phyloP scores from a whole-genome alignment of 2,888 invertebrate species.

The Zele albiditarsus region DNA sequence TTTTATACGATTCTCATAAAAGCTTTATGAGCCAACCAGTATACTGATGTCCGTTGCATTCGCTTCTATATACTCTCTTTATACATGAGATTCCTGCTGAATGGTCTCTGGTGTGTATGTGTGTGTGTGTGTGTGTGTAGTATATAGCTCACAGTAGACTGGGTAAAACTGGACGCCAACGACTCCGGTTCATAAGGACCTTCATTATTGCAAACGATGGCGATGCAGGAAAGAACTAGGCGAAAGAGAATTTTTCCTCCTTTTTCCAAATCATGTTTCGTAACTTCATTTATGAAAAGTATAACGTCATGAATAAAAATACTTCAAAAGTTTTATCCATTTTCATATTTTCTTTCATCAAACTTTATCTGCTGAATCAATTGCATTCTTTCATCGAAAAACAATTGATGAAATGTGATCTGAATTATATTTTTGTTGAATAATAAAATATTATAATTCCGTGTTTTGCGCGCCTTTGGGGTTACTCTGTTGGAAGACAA shows the following conservation, averaged over 20 bases:
- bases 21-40: constrained; percentile 61
- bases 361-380: too few species aligned
- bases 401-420: too few species aligned
- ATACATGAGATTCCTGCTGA: constrained; percentile 36
- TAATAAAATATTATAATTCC: neutral
- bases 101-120: constrained; percentile 41
- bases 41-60: constrained; percentile 41
- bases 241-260: neutral
- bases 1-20: constrained; percentile 65
- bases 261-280: neutral
- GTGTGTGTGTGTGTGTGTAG: neutral
- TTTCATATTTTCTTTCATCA: neutral
- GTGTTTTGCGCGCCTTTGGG: neutral
- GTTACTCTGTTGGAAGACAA: constrained; percentile 40
- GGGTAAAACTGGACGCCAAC: neutral
- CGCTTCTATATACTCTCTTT: constrained; percentile 24
- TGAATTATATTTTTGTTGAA: too few species aligned
- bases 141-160: neutral
- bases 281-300: neutral
- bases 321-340: neutral
- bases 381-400: too few species aligned
- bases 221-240: neutral
- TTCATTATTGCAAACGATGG: constrained; percentile 34
- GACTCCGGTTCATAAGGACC: constrained; percentile 32
- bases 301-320: neutral